Percentiles rank a stretch among this genome's conserved stretches.
Evolutionary conservation across 2,113 vertebrate genomes (phyloP).

Genomic region (Pseudopipra pipra): DNA sequence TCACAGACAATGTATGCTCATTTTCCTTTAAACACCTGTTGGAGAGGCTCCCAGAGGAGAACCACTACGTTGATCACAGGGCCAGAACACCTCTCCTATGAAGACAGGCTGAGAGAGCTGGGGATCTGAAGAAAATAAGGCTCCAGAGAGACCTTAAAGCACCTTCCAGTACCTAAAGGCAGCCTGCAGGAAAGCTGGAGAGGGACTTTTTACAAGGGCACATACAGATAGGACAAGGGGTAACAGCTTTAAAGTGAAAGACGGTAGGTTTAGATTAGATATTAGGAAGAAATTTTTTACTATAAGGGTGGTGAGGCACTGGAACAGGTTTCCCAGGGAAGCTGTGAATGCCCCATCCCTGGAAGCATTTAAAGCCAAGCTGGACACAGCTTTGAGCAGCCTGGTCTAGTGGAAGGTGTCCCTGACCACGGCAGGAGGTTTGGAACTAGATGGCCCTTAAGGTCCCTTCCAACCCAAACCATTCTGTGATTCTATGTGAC

Average conservation of each 20-base stretch:
- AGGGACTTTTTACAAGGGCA: background rate
- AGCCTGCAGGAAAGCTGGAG: background rate
- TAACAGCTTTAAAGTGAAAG: background rate
- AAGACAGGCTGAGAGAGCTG: background rate
- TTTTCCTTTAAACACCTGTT: background rate
- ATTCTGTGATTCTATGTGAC: background rate
- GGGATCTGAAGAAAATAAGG: background rate
- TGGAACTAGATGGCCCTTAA: background rate
- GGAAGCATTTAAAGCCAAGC: background rate
- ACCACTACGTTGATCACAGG: accelerated
- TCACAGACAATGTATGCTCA: background rate
- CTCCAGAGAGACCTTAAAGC: background rate
- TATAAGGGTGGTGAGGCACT: background rate
- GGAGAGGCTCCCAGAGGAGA: background rate
- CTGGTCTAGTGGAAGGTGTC: background rate
- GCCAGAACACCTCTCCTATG: background rate
- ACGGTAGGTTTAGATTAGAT: background rate
- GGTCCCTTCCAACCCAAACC: background rate
- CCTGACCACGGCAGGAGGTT: background rate
- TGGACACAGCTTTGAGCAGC: background rate
- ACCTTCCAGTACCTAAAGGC: background rate
- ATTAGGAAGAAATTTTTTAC: background rate
- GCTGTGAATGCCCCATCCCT: background rate
- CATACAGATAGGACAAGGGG: background rate
- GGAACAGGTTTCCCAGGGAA: background rate